Percentiles rank a stretch among this genome's conserved stretches.
These are phyloP conservation scores for Psittacara wagleri DNA, from an alignment of 2,113 vertebrate species.

Conservation along the genomic window DNA sequence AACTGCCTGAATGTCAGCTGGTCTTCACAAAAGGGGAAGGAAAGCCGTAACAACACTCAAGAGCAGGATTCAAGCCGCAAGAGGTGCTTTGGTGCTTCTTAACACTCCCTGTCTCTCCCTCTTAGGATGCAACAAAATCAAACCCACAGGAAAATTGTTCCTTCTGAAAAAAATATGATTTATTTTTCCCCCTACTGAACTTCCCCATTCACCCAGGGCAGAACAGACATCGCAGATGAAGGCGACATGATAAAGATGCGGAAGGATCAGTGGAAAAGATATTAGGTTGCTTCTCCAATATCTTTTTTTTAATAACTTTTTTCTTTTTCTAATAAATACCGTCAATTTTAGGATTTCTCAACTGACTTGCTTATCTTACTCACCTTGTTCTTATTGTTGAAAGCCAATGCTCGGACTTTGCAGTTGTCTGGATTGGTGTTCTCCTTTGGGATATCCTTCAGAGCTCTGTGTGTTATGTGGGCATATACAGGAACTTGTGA, in stretches of 20 bases:
- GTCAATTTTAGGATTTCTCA: neutral
- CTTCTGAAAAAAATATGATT: neutral
- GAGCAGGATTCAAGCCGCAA: neutral
- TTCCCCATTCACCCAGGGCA: neutral
- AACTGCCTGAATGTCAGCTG: neutral
- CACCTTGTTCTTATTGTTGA: conserved; percentile 96
- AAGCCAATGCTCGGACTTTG: conserved; percentile 95
- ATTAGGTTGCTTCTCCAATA: neutral
- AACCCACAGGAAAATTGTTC: neutral
- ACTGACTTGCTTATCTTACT: neutral
- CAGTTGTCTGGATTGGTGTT: conserved; percentile 95
- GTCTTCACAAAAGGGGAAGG: neutral
- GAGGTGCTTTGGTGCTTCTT: neutral
- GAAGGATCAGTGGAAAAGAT: neutral
- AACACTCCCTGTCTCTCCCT: neutral
- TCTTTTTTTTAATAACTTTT: neutral
- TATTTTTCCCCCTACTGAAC: neutral
- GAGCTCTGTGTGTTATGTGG: conserved; percentile 91
- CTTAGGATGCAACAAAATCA: neutral
- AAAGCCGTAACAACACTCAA: neutral
- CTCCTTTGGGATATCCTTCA: conserved; percentile 97
- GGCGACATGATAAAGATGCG: neutral
- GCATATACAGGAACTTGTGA: conserved; percentile 88
- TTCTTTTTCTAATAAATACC: neutral
- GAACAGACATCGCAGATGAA: neutral